These are phyloP conservation scores for Celastrina argiolus DNA, from an alignment of 2,888 invertebrate species.

Conservation along the genomic window DNA sequence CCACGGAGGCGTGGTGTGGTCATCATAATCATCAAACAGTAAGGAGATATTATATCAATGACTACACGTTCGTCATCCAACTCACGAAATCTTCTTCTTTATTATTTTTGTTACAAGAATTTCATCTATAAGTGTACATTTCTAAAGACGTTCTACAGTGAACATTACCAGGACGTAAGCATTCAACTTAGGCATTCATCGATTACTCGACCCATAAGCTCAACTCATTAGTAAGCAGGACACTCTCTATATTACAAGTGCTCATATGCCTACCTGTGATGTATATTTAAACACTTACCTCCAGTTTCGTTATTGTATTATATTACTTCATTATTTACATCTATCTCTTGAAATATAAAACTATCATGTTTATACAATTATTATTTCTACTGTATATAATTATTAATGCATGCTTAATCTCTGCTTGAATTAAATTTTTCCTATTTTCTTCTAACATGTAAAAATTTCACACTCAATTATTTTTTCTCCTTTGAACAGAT, in stretches of 20 bases:
- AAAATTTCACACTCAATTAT: conserved; percentile 38
- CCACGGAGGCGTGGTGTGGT: too few relatives aligned
- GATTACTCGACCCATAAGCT: too few relatives aligned
- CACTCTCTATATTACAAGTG: neutral
- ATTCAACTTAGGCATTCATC: too few relatives aligned
- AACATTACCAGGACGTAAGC: neutral
- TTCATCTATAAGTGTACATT: too few relatives aligned
- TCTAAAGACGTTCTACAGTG: too few relatives aligned
- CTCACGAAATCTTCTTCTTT: too few relatives aligned
- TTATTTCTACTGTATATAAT: conserved; percentile 12
- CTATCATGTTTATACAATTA: neutral
- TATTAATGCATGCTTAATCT: neutral
- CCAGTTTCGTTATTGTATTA: conserved; percentile 18
- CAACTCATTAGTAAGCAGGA: neutral
- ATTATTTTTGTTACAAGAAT: too few relatives aligned
- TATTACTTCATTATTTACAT: neutral
- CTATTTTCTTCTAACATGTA: conserved; percentile 30
- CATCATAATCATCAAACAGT: too few relatives aligned
- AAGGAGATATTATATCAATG: too few relatives aligned
- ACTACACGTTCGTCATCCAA: too few relatives aligned
- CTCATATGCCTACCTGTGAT: neutral
- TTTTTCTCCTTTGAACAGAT: conserved; percentile 62
- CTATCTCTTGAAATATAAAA: neutral
- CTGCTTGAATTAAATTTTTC: conserved; percentile 16
- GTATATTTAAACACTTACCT: neutral